Evolutionary conservation across 2,113 vertebrate genomes (phyloP).

Genomic region (Oryzias celebensis): DNA sequence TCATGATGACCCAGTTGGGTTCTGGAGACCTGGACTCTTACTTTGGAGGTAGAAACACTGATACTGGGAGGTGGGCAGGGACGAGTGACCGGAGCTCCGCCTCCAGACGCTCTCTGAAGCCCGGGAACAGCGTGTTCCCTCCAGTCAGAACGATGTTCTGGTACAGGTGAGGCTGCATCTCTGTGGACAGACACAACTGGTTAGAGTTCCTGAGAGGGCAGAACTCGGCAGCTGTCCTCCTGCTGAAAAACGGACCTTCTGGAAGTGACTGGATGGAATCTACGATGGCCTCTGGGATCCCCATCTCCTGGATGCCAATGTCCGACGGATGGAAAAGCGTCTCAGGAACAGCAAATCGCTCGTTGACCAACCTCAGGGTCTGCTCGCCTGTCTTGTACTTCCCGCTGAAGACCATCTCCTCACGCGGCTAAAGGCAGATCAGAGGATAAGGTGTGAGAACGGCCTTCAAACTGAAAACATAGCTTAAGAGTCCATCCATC

Average conservation of each 20-base stretch:
- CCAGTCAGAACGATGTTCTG: constrained; percentile 96
- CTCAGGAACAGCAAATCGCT: constrained; percentile 97
- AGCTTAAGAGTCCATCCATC: too few species aligned
- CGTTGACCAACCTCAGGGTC: constrained; percentile 91
- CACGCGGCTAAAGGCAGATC: constrained; percentile 79
- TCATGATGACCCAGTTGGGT: not conserved
- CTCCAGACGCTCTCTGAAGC: constrained; percentile 91
- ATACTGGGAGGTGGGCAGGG: constrained; percentile 90
- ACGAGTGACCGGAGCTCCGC: constrained; percentile 91
- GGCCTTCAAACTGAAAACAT: too few species aligned
- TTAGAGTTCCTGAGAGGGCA: not conserved
- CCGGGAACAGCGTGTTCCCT: constrained; percentile 89
- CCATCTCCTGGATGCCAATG: constrained; percentile 98
- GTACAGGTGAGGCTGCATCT: constrained; percentile 98
- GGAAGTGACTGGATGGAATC: constrained; percentile 91
- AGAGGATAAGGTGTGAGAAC: not conserved
- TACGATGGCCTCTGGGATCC: constrained; percentile 94
- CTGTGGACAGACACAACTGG: constrained; percentile 67
- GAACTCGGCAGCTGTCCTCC: too few species aligned
- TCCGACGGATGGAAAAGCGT: constrained; percentile 96
- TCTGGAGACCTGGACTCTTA: constrained; percentile 59
- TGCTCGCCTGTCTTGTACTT: constrained; percentile 97
- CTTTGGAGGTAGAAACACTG: constrained; percentile 88
- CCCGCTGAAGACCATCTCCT: constrained; percentile 94
- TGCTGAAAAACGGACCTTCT: constrained; percentile 78